Conservation (phyloP, 2,113 vertebrate genomes). For the Panurus biarmicus region DNA sequence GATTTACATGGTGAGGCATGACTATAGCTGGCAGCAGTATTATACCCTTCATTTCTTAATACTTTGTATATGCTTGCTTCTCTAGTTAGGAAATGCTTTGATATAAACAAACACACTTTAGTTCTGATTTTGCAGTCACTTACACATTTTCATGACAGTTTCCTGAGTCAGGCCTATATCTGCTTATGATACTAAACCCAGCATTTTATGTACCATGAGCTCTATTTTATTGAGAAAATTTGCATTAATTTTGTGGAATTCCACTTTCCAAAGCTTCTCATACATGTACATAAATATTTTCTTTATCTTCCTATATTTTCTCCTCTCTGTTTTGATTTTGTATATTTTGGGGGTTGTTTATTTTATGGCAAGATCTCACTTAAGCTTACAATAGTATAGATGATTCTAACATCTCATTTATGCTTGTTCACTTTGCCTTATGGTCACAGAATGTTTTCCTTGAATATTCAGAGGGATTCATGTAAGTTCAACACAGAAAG, state of each 20-base stretch:
- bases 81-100: background rate
- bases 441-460: background rate
- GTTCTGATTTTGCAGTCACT: background rate
- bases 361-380: background rate
- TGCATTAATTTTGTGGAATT: background rate
- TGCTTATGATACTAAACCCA: background rate
- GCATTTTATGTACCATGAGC: background rate
- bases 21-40: background rate
- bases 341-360: background rate
- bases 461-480: background rate
- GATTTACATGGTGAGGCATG: background rate
- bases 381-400: background rate
- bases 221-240: background rate
- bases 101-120: background rate
- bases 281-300: background rate
- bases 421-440: background rate
- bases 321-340: background rate
- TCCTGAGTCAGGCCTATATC: background rate
- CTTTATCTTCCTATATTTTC: background rate
- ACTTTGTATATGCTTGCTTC: background rate
- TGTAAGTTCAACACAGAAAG: background rate
- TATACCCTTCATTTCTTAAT: background rate
- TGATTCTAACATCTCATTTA: background rate
- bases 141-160: background rate
- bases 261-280: background rate